Evolutionary conservation across 37 sponge, comb jelly and placozoan species (phyloP).

Genomic region (Eunapius fragilis): DNA sequence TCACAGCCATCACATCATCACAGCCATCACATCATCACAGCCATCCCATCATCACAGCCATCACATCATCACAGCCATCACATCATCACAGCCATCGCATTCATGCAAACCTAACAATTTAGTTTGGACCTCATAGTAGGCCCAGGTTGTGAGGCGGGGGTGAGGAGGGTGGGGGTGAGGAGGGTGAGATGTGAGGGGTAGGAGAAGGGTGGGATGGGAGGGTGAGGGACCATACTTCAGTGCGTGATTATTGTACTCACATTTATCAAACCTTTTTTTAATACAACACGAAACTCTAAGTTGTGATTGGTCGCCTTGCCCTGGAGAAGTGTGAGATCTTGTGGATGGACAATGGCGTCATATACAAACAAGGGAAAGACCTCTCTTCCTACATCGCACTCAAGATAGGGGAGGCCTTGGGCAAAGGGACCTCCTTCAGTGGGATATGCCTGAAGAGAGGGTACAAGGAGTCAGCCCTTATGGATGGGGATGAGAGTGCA

Average conservation of each 20-base stretch:
- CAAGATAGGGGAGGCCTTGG: slow-evolving; percentile 62
- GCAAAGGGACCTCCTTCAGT: slow-evolving; percentile 16
- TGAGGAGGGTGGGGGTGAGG: no score
- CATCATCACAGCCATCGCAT: no score
- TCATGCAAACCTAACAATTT: no score
- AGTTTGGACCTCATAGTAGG: no score
- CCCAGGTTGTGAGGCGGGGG: no score
- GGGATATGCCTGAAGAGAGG: slow-evolving; percentile 56
- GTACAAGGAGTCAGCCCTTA: slow-evolving; percentile 60
- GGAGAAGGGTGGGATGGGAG: no score
- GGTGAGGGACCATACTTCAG: background rate
- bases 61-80: no score
- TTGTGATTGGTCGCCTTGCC: slow-evolving; percentile 43
- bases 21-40: no score
- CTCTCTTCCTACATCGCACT: slow-evolving; percentile 38
- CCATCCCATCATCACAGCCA: no score
- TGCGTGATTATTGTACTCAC: background rate
- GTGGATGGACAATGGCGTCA: slow-evolving; percentile 72
- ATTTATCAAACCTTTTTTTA: background rate
- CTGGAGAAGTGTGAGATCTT: slow-evolving; percentile 56
- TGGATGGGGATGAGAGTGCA: slow-evolving; percentile 31
- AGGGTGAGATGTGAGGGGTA: no score
- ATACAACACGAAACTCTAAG: slow-evolving; percentile 1
- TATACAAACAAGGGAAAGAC: slow-evolving; percentile 66
- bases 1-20: no score